A percentile compares a stretch with the other conserved stretches of the same genome.
phyloP scores from a whole-genome alignment of 2,888 invertebrate genomes.

The Troglohyphantes excavatus region DNA sequence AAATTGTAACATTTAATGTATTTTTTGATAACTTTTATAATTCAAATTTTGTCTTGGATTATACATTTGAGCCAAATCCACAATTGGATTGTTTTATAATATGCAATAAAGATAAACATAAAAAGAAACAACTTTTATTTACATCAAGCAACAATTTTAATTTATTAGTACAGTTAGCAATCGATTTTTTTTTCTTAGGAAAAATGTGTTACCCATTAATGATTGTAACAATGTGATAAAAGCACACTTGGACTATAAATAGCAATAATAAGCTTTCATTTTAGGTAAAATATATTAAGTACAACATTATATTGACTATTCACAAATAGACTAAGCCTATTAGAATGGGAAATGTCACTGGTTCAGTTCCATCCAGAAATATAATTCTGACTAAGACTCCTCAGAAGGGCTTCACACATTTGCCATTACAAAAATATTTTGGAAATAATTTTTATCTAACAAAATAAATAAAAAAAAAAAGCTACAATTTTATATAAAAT shows the following conservation, averaged over 20 bases:
- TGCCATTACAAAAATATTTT: slow-evolving; percentile 69
- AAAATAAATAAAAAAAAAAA: slow-evolving; percentile 35
- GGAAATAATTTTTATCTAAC: slow-evolving; percentile 33
- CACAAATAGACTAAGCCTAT: slow-evolving; percentile 74
- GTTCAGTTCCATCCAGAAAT: slow-evolving; percentile 52
- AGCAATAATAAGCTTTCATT: slow-evolving; percentile 75
- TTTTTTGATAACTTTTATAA: too few species aligned
- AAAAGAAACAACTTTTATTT: slow-evolving; percentile 79
- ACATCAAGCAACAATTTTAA: slow-evolving; percentile 79
- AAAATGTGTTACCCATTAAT: slow-evolving; percentile 73
- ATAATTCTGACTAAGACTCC: slow-evolving; percentile 60
- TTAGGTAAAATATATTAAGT: slow-evolving; percentile 74
- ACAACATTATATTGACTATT: slow-evolving; percentile 75
- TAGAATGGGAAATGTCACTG: slow-evolving; percentile 56
- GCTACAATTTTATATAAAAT: slow-evolving; percentile 30
- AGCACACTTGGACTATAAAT: slow-evolving; percentile 72
- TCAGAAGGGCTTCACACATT: slow-evolving; percentile 30
- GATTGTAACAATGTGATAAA: slow-evolving; percentile 77
- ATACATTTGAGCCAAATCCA: too few species aligned
- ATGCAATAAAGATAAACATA: slow-evolving; percentile 10
- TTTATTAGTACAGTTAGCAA: slow-evolving; percentile 78
- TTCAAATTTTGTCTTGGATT: too few species aligned
- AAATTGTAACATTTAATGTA: too few species aligned
- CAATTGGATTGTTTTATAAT: not conserved
- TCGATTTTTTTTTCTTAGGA: slow-evolving; percentile 63